Percentiles rank a stretch among this genome's conserved stretches.
phyloP scores from a whole-genome alignment of 1,140 invertebrate genomes.

The Drosophila ficusphila region DNA sequence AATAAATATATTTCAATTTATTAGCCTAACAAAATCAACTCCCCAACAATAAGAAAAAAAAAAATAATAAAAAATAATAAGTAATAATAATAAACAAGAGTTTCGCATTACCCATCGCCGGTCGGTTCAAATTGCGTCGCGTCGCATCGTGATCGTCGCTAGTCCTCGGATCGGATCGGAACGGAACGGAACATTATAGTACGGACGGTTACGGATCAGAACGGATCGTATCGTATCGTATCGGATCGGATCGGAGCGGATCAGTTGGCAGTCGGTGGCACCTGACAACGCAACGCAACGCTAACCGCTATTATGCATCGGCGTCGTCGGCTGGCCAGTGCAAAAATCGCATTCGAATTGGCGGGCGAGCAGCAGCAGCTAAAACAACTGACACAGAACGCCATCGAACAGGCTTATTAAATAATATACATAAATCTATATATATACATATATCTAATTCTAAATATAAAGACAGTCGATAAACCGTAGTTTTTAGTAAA shows the following conservation, averaged over 20 bases:
- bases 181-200: constrained; percentile 20
- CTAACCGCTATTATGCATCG: constrained; percentile 70
- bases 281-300: constrained; percentile 39
- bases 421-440: not conserved
- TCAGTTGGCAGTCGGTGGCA: constrained; percentile 35
- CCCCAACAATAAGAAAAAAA: constrained; percentile 1
- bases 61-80: not conserved
- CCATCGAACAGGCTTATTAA: constrained; percentile 4
- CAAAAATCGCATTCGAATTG: constrained; percentile 64
- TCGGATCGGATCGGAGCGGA: constrained; percentile 29
- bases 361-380: constrained; percentile 58
- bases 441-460: no score
- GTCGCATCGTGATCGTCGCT: constrained; percentile 25
- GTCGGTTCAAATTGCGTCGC: constrained; percentile 33
- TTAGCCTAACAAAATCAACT: constrained; percentile 56
- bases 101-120: constrained; percentile 27
- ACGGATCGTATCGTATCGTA: no score
- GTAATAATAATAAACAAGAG: constrained; percentile 16
- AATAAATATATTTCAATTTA: constrained; percentile 72
- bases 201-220: constrained; percentile 21
- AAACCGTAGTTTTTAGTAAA: constrained; percentile 16
- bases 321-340: constrained; percentile 58
- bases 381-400: constrained; percentile 45
- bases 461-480: constrained; percentile 13
- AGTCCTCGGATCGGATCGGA: constrained; percentile 31